Evolutionary conservation across 2,797 vertebrate genomes (phyloP).

Genomic region (Protonibea diacanthus): DNA sequence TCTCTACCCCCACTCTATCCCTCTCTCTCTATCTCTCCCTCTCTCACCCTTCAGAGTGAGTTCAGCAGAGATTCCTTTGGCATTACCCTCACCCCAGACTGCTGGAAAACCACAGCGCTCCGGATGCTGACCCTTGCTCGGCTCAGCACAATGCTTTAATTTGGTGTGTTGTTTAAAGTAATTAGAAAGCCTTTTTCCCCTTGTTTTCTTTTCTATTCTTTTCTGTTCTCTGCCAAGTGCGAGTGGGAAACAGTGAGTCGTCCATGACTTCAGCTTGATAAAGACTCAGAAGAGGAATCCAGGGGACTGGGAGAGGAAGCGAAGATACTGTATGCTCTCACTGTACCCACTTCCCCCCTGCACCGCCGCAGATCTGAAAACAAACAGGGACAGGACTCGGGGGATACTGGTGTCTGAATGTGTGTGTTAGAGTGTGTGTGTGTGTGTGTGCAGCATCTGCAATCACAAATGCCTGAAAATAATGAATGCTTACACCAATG

Average conservation of each 20-base stretch:
- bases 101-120: slow-evolving; percentile 78
- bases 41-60: slow-evolving; percentile 61
- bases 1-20: slow-evolving; percentile 5
- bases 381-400: slow-evolving; percentile 77
- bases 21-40: slow-evolving; percentile 17
- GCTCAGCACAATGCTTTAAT: slow-evolving; percentile 83
- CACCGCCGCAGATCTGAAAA: slow-evolving; percentile 71
- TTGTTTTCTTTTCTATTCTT: slow-evolving; percentile 76
- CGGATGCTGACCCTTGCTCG: slow-evolving; percentile 80
- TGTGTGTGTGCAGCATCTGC: slow-evolving; percentile 34
- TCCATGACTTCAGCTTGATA: slow-evolving; percentile 76
- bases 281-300: slow-evolving; percentile 70
- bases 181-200: slow-evolving; percentile 78
- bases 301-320: slow-evolving; percentile 63
- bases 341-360: slow-evolving; percentile 62
- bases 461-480: slow-evolving; percentile 58
- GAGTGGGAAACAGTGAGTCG: slow-evolving; percentile 69
- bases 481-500: slow-evolving; percentile 32
- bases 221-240: slow-evolving; percentile 69
- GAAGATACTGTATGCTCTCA: slow-evolving; percentile 57
- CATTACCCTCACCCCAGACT: slow-evolving; percentile 78
- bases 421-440: slow-evolving; percentile 26
- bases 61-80: slow-evolving; percentile 79
- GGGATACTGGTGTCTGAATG: slow-evolving; percentile 66
- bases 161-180: slow-evolving; percentile 84